Base-by-base conservation (phyloP, 2,888 invertebrate species). In the Linyphia triangularis region DNA sequence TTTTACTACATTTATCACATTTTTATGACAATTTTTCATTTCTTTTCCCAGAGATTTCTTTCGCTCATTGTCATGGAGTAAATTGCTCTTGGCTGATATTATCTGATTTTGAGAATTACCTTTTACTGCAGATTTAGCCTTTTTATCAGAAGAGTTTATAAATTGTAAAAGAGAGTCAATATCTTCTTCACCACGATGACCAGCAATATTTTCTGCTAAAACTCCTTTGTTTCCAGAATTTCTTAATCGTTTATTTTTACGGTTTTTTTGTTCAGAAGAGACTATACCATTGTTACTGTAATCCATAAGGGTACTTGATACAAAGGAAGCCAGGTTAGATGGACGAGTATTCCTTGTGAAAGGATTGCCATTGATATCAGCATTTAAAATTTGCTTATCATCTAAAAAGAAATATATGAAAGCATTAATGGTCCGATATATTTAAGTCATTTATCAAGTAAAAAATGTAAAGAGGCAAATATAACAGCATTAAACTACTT, bases 181-280 rank as follows among this genome's bases (percentile, higher is more conserved):
- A 91, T 96, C 95, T 92, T 96, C 96, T 92, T 95, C 95, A 89
- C 96, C 95, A 89, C 96, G 95, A 93, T 96, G 96, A 10, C 97
- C 97, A 92, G 95, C 95, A 88, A 96, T 95, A 90, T 95, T 94
- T 91, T 94, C 93, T 0, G 94, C 91, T 72, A 92, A 89, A 22
- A 90, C 90, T 19, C 90, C 85, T 70, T 90, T 91, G 69, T 89
- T 88, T 19, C 70, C 65, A 63, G 88, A 67, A 43, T 86, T 85
- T 28, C 81, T 81, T 9, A 37, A n/a, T 0, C 88, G 67, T 22
- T 90, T 90, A 24, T 83, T 81, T 43, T 90, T 90, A 6, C 90
- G 81, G 28, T 83, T 81, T 33, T 89, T 86, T 72, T 9, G 40
- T 30, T 89, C 89, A 13, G 83, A 61, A 13, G 83, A 61, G 7